Conservation (phyloP, 2,797 vertebrate species). For the Crotalus adamanteus region DNA sequence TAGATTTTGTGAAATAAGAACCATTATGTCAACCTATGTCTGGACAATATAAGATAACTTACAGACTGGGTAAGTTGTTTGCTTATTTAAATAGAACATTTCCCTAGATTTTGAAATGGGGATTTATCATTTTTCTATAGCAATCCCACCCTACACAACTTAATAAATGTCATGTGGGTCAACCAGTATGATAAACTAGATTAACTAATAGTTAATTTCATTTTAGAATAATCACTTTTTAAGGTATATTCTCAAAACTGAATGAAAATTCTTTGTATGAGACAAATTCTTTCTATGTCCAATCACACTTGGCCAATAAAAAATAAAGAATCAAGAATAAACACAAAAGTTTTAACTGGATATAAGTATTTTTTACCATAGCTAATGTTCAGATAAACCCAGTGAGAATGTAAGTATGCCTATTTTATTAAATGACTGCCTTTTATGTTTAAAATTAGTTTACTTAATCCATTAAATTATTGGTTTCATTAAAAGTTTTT, state of each 20-base stretch:
- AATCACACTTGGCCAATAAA: neutral
- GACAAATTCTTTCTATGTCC: no score
- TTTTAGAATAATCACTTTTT: neutral
- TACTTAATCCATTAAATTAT: neutral
- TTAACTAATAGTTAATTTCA: neutral
- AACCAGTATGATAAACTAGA: neutral
- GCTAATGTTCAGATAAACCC: neutral
- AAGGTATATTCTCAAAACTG: neutral
- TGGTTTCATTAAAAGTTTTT: neutral
- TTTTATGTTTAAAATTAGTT: neutral
- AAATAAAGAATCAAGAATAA: neutral
- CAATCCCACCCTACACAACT: neutral
- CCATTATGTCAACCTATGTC: neutral
- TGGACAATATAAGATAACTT: neutral
- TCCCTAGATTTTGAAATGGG: neutral
- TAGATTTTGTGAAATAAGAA: neutral
- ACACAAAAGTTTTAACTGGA: neutral
- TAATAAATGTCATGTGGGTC: neutral
- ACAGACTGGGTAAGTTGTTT: neutral
- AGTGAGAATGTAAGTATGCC: neutral
- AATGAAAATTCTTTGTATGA: neutral
- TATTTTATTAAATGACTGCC: neutral
- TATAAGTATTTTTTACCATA: neutral
- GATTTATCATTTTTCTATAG: neutral
- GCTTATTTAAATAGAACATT: neutral